Evolutionary conservation across 2,888 invertebrate species (phyloP).

Genomic region (Nephrocerus scutellatus): DNA sequence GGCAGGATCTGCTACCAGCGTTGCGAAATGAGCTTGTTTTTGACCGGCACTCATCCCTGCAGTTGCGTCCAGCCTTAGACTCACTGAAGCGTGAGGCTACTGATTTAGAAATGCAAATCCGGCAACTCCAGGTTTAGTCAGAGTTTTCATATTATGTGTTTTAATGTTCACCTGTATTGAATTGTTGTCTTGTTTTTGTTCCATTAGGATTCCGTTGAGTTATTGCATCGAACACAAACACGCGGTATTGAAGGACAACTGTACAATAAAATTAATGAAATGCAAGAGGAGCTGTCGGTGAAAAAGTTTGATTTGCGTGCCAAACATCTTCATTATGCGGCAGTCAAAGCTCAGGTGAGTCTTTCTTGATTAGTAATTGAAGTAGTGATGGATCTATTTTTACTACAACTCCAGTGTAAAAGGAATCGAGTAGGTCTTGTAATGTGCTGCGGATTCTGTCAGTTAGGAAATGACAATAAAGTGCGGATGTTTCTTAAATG

Average conservation of each 20-base stretch:
- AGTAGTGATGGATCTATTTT: no score
- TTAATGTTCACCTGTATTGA: slow-evolving; percentile 1
- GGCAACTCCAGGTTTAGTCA: slow-evolving; percentile 60
- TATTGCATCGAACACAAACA: slow-evolving; percentile 71
- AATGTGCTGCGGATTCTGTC: no score
- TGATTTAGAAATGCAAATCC: slow-evolving; percentile 79
- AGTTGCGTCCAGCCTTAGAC: slow-evolving; percentile 67
- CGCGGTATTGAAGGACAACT: slow-evolving; percentile 72
- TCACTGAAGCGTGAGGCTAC: slow-evolving; percentile 74
- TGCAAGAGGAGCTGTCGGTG: slow-evolving; percentile 90
- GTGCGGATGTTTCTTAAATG: no score
- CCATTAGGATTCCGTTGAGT: slow-evolving; percentile 71
- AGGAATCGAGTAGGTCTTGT: no score
- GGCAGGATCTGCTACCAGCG: slow-evolving; percentile 63
- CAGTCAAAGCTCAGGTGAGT: slow-evolving; percentile 85
- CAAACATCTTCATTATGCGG: slow-evolving; percentile 82
- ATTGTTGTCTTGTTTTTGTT: slow-evolving; percentile 5
- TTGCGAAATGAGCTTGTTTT: slow-evolving; percentile 78
- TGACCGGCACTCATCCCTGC: slow-evolving; percentile 65
- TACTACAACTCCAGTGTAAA: no score
- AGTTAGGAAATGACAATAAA: no score
- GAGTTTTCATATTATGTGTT: slow-evolving; percentile 5
- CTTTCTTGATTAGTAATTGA: no score
- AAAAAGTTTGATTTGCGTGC: slow-evolving; percentile 90
- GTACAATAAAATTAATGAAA: slow-evolving; percentile 89